These are phyloP conservation scores for Oophaga sylvatica DNA, from an alignment of 2,797 vertebrate species.

Conservation along the genomic window DNA sequence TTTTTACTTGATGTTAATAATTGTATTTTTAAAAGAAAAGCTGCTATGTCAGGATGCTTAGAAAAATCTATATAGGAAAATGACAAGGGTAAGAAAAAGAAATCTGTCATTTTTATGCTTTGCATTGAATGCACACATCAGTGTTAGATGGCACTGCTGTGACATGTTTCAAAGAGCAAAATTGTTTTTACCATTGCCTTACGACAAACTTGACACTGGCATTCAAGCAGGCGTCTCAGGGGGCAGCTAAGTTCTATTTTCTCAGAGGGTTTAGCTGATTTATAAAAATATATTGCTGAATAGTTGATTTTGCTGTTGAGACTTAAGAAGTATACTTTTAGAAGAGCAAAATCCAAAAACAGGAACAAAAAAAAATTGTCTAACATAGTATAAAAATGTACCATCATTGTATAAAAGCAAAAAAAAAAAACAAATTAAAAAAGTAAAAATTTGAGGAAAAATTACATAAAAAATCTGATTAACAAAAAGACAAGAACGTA, in stretches of 20 bases:
- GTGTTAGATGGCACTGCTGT: constrained; percentile 60
- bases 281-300: constrained; percentile 39
- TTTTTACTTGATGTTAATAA: constrained; percentile 51
- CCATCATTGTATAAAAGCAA: no score
- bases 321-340: neutral
- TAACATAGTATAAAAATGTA: neutral
- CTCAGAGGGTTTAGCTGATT: constrained; percentile 53
- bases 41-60: constrained; percentile 63
- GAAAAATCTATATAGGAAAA: constrained; percentile 62
- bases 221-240: constrained; percentile 60
- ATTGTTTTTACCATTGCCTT: constrained; percentile 54
- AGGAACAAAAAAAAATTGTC: neutral
- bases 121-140: constrained; percentile 62
- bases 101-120: constrained; percentile 62
- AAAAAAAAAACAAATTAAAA: no score
- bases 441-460: neutral
- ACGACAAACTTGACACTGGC: constrained; percentile 60
- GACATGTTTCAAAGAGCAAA: constrained; percentile 63
- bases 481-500: no score
- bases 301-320: constrained; percentile 40
- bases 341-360: neutral
- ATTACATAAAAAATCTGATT: neutral
- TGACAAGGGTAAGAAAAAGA: constrained; percentile 39
- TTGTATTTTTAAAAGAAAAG: constrained; percentile 60
- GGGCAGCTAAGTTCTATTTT: constrained; percentile 55